Evolutionary conservation across 2,797 vertebrate species (phyloP), one percentile per base, ranked within the genome.

Genomic region (Dicrostonyx torquatus): DNA sequence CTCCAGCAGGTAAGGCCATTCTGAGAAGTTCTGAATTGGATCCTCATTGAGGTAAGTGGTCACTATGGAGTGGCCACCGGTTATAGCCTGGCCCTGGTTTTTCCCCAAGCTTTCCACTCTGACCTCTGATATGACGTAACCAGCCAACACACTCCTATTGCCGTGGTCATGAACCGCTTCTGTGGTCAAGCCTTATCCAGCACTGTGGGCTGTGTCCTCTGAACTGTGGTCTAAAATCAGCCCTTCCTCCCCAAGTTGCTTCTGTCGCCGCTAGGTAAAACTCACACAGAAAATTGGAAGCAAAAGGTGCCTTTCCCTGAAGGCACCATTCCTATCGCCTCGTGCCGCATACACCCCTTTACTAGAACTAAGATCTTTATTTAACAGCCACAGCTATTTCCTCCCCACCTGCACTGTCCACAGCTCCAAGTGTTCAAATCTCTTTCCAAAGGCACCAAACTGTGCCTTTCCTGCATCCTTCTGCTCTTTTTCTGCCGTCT

Each of bases 291-390:
- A 87, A 12, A 87, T 40, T 72, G n/a, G n/a, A 40, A 40, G n/a
- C n/a, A 29, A 55, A 50, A 48, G 64, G 1, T 9, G 34, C 26
- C 62, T 37, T 70, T 20, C 62, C 31, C 82, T 37, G 29, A 37
- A 37, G 45, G 64, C 24, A 29, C 14, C 9, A 0, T 26, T 17
- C 8, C 48, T 55, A 18, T 55, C 3, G 8, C 40, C n/a, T 1
- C 0, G 3, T 2, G 50, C 12, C 48, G 18, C 31, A 24, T 10
- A 13, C 0, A 0, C 31, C 6, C 12, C 18, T 48, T 55, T 12
- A 12, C 22, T 29, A 18, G 34, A 10, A 43, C 43, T n/a, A 50
- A 50, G 20, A 66, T 48, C 24, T n/a, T 84, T 31, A 70, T n/a
- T 84, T 31, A 70, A 70, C 24, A 17, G 8, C 29, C 40, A 86